Evolutionary conservation across 2,888 invertebrate genomes (phyloP), one percentile per base, ranked within the genome.

Genomic region (Drosophila falleni): DNA sequence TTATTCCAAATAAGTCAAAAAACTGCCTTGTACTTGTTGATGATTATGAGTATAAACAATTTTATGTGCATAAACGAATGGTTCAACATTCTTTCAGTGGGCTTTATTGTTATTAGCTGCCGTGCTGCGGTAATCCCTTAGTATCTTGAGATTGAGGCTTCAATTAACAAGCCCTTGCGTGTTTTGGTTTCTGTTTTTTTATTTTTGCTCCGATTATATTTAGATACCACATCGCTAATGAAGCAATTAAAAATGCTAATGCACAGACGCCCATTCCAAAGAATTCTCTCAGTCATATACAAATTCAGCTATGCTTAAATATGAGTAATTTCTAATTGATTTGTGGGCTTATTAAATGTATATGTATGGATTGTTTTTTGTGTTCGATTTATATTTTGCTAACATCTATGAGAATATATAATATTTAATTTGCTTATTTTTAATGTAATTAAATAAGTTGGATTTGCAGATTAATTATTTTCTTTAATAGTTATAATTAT

Each of bases 181-280:
- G 35, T 59, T 70, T 59, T 55, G 50, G n/a, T 41, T 46, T 41
- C 13, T 29, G 50, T 50, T 10, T 37, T 59, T 29, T 15, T 16
- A 16, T 26, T 47, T 37, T 26, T 58, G 26, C 35, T 35, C 19
- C 31, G 49, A 33, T 46, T 75, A 75, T 72, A 72, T 78, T 64
- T 61, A 72, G 75, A 56, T 55, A 44, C 26, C 63, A 72, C 37
- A 71, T 60, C 46, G 73, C 60, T 50, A 63, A 73, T 64, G 23
- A 60, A 67, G 54, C 63, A 58, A 67, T 78, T 75, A 72, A 61
- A 54, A 67, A 60, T 49, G 54, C 49, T 66, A 76, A 74, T 74
- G 65, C 50, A 64, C 46, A 65, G 63, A 33, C 53, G 39, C 33
- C 37, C 50, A n/a, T 44, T 37, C 46, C 41, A 51, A 29, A 68